phyloP scores from a whole-genome alignment of 1,140 invertebrate genomes.

The Colletes latitarsis region DNA sequence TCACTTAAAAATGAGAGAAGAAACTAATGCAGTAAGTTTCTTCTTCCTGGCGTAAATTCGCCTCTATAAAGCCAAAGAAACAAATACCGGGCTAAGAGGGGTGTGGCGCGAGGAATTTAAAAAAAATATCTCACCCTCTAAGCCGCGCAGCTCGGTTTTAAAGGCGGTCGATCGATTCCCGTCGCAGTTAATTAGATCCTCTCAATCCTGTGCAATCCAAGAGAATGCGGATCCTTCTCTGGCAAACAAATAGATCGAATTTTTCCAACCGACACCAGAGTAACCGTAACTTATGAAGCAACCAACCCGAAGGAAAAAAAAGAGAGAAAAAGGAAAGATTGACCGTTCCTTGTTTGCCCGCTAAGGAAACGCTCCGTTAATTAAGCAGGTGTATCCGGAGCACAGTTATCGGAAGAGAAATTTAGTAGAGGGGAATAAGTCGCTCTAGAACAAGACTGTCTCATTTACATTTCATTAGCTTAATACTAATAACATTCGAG shows the following conservation, averaged over 20 bases:
- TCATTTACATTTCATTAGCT: constrained; percentile 25
- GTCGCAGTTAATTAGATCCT: constrained; percentile 45
- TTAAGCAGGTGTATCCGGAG: constrained; percentile 46
- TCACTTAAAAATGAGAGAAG: background rate
- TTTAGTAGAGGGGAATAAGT: constrained; percentile 34
- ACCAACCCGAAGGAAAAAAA: background rate
- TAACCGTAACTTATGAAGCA: constrained; percentile 29
- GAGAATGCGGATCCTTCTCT: background rate
- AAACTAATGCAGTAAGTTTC: background rate
- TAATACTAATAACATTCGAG: background rate
- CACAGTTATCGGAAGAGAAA: constrained; percentile 32
- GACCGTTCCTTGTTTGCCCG: constrained; percentile 29
- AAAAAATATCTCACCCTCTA: background rate
- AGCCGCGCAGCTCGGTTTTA: background rate
- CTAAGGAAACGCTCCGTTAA: constrained; percentile 47
- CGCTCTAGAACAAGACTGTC: background rate
- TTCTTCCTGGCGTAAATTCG: background rate
- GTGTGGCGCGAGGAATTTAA: background rate
- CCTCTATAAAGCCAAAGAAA: background rate
- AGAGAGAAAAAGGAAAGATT: background rate
- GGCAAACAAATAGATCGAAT: constrained; percentile 34
- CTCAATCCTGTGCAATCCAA: constrained; percentile 5
- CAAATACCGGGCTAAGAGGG: background rate
- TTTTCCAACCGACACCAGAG: background rate
- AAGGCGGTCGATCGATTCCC: constrained; percentile 21